Conservation (phyloP, 2,888 invertebrate genomes). For the Lasioglossum figueresi region DNA sequence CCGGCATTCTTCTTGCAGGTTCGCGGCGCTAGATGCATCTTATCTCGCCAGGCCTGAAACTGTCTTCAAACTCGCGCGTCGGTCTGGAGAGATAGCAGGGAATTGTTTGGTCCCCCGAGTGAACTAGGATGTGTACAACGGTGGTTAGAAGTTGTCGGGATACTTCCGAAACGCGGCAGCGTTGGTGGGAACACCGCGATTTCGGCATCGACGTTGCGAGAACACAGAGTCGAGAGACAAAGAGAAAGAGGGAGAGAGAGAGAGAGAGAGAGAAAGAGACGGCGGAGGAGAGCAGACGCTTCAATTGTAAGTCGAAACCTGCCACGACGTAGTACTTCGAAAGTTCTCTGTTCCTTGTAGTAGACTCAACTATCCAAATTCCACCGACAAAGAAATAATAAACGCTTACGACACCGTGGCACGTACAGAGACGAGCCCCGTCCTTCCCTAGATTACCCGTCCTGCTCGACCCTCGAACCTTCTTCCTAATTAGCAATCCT, state of each 20-base stretch:
- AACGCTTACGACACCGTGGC: slow-evolving; percentile 37
- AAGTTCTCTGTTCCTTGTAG: slow-evolving; percentile 36
- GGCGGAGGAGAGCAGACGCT: slow-evolving; percentile 36
- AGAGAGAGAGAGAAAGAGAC: not conserved
- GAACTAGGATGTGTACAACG: slow-evolving; percentile 61
- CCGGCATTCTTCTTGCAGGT: slow-evolving; percentile 36
- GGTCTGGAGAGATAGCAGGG: slow-evolving; percentile 59
- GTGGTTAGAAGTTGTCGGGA: slow-evolving; percentile 64
- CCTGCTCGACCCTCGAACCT: not conserved
- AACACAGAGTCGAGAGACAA: slow-evolving; percentile 16
- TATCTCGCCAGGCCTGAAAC: slow-evolving; percentile 64
- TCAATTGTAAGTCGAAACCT: slow-evolving; percentile 64
- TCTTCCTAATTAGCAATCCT: not conserved
- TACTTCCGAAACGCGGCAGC: slow-evolving; percentile 51
- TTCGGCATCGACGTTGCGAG: slow-evolving; percentile 48
- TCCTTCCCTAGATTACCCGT: not conserved
- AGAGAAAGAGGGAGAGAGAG: not conserved
- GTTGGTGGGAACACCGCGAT: slow-evolving; percentile 43
- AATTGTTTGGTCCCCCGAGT: slow-evolving; percentile 69
- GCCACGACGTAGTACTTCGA: slow-evolving; percentile 23
- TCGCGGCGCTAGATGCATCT: slow-evolving; percentile 51
- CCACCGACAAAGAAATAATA: slow-evolving; percentile 48
- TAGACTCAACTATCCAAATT: slow-evolving; percentile 35
- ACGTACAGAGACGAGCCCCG: slow-evolving; percentile 22
- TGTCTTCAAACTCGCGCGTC: slow-evolving; percentile 60